Conservation (phyloP, 2,888 invertebrate genomes). For the Troides oblongomaculatus region DNA sequence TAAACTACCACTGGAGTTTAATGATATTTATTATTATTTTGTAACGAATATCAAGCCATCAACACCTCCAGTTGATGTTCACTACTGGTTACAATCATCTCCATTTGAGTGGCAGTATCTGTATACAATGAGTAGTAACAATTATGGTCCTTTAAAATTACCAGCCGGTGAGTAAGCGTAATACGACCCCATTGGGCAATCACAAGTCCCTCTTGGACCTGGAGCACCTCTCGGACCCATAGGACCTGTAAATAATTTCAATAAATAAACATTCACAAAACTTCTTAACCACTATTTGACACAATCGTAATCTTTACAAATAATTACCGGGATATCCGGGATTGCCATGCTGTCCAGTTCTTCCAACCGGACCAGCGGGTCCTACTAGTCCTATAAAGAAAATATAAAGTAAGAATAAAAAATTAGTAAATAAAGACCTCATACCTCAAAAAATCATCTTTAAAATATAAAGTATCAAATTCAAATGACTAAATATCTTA, state of each 20-base stretch:
- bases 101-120: background rate
- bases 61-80: background rate
- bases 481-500: constrained; percentile 43
- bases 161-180: constrained; percentile 75
- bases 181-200: constrained; percentile 77
- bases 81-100: background rate
- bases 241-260: constrained; percentile 46
- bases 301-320: background rate
- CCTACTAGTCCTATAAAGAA: constrained; percentile 71
- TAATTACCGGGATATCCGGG: constrained; percentile 84
- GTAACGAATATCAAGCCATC: background rate
- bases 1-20: no score
- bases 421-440: no score
- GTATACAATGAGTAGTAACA: background rate
- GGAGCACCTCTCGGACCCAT: constrained; percentile 79
- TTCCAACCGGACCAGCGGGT: constrained; percentile 86
- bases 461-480: background rate
- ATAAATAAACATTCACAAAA: background rate
- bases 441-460: no score
- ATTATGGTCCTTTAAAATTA: constrained; percentile 80
- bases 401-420: background rate
- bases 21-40: background rate
- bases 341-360: constrained; percentile 87
- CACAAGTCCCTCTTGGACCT: constrained; percentile 82
- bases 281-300: background rate